Evolutionary conservation across 2,113 vertebrate genomes (phyloP).

Genomic region (Rattus norvegicus): GRCr8 NC_086027.1:109328501-109329000

Average conservation of each 20-base stretch:
- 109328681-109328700: not conserved
- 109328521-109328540: not conserved
- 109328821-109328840: not conserved
- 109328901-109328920: not conserved
- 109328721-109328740: not conserved
- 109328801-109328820: not conserved
- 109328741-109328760: not conserved
- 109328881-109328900: not conserved
- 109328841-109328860: not conserved
- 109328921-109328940: not conserved
- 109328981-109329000: not conserved
- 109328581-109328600: not conserved
- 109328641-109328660: not conserved
- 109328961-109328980: not conserved
- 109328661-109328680: not conserved
- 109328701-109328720: not conserved
- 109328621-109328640: too few relatives aligned
- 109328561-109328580: not conserved
- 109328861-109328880: not conserved
- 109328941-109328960: too few relatives aligned
- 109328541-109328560: not conserved
- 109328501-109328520: not conserved
- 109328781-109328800: not conserved
- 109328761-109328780: not conserved
- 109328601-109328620: too few relatives aligned